Conservation (phyloP, 2,113 vertebrate genomes). For the Pangasianodon gigas region DNA sequence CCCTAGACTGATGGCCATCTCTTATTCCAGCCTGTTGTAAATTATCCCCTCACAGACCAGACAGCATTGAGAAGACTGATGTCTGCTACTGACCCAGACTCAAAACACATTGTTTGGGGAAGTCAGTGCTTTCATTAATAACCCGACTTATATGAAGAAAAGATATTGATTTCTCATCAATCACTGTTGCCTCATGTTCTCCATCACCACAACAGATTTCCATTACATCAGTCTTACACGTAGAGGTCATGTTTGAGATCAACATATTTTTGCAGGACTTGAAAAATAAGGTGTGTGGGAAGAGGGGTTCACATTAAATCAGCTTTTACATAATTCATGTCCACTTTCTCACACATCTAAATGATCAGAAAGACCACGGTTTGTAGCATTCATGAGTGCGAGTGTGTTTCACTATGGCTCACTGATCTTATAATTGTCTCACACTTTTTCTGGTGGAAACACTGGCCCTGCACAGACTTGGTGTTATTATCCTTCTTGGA, state of each 20-base stretch:
- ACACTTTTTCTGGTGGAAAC: not conserved
- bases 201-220: not conserved
- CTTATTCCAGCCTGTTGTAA: slow-evolving; percentile 32
- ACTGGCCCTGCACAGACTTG: not conserved
- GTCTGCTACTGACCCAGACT: slow-evolving; percentile 39
- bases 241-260: not conserved
- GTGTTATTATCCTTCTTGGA: not conserved
- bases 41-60: slow-evolving; percentile 51
- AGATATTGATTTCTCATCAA: not conserved
- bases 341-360: not conserved
- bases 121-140: not conserved
- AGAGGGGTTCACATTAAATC: not conserved
- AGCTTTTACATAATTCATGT: not conserved
- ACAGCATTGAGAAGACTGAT: slow-evolving; percentile 58
- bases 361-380: not conserved
- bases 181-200: not conserved
- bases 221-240: not conserved
- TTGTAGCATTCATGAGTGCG: not conserved
- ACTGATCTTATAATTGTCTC: not conserved
- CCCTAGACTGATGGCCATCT: slow-evolving; percentile 60
- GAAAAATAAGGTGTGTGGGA: not conserved
- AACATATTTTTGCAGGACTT: not conserved
- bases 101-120: slow-evolving; percentile 16
- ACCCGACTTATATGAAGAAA: not conserved
- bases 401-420: not conserved